A percentile compares a stretch with the other conserved stretches of the same genome.
Evolutionary conservation across 2,888 invertebrate genomes (phyloP).

Genomic region (Listrodromus nycthemerus): DNA sequence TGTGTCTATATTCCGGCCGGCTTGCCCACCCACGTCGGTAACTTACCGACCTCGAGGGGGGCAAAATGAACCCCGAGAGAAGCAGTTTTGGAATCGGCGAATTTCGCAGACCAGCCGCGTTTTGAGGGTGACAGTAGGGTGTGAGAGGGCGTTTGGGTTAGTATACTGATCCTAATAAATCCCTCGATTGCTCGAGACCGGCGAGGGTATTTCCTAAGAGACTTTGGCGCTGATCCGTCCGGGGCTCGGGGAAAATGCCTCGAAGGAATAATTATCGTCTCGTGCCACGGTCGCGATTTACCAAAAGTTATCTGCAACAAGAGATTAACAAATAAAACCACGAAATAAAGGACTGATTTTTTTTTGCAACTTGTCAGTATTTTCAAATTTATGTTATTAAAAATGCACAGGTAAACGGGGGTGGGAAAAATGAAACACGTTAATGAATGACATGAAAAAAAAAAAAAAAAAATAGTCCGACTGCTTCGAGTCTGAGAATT

Average conservation of each 20-base stretch:
- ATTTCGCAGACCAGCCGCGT: not conserved
- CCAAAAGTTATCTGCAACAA: slow-evolving; percentile 61
- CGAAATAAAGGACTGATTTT: too few relatives aligned
- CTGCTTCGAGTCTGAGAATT: too few relatives aligned
- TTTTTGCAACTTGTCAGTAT: too few relatives aligned
- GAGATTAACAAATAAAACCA: not conserved
- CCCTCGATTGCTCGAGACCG: slow-evolving; percentile 13
- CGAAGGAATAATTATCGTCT: slow-evolving; percentile 35
- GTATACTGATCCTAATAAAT: slow-evolving; percentile 13
- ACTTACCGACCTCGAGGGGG: not conserved
- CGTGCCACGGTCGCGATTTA: slow-evolving; percentile 16
- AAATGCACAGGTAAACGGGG: too few relatives aligned
- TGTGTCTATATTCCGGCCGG: not conserved
- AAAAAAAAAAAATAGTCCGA: too few relatives aligned
- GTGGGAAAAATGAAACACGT: too few relatives aligned
- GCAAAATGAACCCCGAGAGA: slow-evolving; percentile 18
- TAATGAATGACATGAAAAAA: too few relatives aligned
- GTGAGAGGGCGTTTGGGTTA: not conserved
- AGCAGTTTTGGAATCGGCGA: not conserved
- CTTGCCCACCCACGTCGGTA: not conserved
- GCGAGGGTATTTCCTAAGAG: slow-evolving; percentile 21
- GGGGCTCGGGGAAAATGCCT: slow-evolving; percentile 9
- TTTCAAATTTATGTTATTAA: too few relatives aligned
- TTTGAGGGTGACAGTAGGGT: not conserved
- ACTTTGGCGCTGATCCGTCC: slow-evolving; percentile 33